A percentile compares a stretch with the other conserved stretches of the same genome.
These are phyloP conservation scores for Rhimphoctona megacephalus DNA, from an alignment of 2,888 invertebrate genomes.

Conservation along the genomic window DNA sequence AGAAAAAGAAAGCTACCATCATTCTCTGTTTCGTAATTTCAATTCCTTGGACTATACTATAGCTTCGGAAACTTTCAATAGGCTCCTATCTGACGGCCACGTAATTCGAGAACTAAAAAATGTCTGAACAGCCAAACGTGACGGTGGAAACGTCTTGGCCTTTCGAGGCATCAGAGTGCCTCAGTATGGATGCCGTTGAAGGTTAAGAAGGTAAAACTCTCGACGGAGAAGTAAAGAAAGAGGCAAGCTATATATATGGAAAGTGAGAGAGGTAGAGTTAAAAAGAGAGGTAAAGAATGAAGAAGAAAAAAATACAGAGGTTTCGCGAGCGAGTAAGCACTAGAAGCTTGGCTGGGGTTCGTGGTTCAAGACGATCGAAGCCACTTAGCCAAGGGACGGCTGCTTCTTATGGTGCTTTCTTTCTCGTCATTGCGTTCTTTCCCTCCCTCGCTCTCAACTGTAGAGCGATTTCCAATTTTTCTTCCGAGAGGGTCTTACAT, in stretches of 20 bases:
- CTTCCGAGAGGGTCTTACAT: constrained; percentile 74
- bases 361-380: constrained; percentile 77
- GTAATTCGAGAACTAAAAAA: constrained; percentile 42
- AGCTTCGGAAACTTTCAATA: constrained; percentile 20
- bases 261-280: constrained; percentile 34
- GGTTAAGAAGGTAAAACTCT: constrained; percentile 13
- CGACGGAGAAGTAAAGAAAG: constrained; percentile 36
- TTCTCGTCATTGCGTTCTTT: constrained; percentile 31
- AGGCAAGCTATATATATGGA: not conserved
- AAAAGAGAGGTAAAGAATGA: constrained; percentile 64
- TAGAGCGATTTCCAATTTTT: constrained; percentile 80
- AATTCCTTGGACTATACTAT: not conserved
- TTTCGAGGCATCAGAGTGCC: constrained; percentile 29
- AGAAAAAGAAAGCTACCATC: not conserved
- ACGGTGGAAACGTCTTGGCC: constrained; percentile 14
- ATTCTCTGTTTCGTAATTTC: not conserved
- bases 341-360: constrained; percentile 45
- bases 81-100: constrained; percentile 4
- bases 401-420: constrained; percentile 58
- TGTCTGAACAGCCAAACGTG: constrained; percentile 41
- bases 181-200: constrained; percentile 31
- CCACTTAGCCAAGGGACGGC: constrained; percentile 77
- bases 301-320: constrained; percentile 38
- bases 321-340: constrained; percentile 46
- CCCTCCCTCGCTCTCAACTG: constrained; percentile 43